Percentiles rank a stretch among this genome's conserved stretches.
Evolutionary conservation across 2,113 vertebrate genomes (phyloP).

Genomic region (Phasianus colchicus): DNA sequence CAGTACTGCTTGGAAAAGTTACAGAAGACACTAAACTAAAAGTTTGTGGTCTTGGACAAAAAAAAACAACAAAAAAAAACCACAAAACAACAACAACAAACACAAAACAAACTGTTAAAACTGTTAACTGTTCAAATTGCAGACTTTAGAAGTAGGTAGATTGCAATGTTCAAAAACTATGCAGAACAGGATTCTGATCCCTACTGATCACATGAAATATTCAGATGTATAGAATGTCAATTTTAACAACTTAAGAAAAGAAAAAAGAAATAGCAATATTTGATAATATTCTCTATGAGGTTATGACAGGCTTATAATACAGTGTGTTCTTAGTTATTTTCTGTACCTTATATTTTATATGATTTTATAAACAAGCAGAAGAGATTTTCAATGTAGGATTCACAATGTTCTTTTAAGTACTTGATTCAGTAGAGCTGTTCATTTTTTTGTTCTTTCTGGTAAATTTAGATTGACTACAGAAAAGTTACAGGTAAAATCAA

Average conservation of each 20-base stretch:
- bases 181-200: not conserved
- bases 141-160: not conserved
- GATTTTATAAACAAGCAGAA: not conserved
- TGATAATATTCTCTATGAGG: not conserved
- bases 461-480: not conserved
- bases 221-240: not conserved
- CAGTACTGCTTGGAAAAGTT: not conserved
- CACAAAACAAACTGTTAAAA: not conserved
- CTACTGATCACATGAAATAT: not conserved
- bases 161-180: not conserved
- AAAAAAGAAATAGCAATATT: not conserved
- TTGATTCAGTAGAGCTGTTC: not conserved
- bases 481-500: not conserved
- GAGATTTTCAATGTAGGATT: not conserved
- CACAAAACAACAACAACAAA: not conserved
- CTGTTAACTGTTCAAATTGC: not conserved
- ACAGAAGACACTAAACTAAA: not conserved
- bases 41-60: not conserved
- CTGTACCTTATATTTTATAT: not conserved
- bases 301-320: not conserved
- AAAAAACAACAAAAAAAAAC: too few species aligned
- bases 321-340: not conserved
- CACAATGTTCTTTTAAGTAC: not conserved
- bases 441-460: not conserved
- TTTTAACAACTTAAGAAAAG: not conserved